Conservation (phyloP, 35 echinoderm and acorn worm species). For the Apostichopus japonicus region DNA sequence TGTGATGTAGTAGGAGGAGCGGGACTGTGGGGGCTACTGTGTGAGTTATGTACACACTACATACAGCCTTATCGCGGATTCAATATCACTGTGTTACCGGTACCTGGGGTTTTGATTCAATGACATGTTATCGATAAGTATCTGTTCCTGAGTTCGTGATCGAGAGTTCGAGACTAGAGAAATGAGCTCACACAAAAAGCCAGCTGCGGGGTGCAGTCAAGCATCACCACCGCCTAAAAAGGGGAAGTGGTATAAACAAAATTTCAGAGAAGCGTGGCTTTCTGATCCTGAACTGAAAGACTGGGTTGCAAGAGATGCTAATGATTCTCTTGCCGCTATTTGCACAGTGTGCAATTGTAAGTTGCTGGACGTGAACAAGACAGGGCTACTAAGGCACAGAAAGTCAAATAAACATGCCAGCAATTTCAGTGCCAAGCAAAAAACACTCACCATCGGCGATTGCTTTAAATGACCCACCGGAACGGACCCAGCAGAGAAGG, state of each 20-base stretch:
- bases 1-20: too few species aligned
- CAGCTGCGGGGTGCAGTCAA: not conserved
- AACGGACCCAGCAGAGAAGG: not conserved
- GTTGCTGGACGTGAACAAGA: conserved; percentile 30
- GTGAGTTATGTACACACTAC: too few species aligned
- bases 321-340: conserved; percentile 23
- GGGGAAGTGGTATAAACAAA: conserved; percentile 38
- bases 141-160: too few species aligned
- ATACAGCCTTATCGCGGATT: too few species aligned
- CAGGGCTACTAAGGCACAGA: conserved; percentile 37
- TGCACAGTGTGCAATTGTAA: conserved; percentile 43
- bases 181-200: too few species aligned
- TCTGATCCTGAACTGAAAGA: conserved; percentile 46
- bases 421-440: conserved; percentile 43
- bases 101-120: too few species aligned
- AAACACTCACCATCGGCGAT: conserved; percentile 33
- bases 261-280: conserved; percentile 56
- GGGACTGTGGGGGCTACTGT: too few species aligned
- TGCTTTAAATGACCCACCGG: conserved; percentile 25
- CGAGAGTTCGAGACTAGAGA: too few species aligned
- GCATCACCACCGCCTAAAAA: conserved; percentile 26
- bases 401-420: conserved; percentile 30
- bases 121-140: too few species aligned
- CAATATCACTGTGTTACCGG: too few species aligned
- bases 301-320: conserved; percentile 29